Evolutionary conservation across 2,888 invertebrate species (phyloP), one percentile per base, ranked within the genome.

Genomic region (Brachypterus glaber): DNA sequence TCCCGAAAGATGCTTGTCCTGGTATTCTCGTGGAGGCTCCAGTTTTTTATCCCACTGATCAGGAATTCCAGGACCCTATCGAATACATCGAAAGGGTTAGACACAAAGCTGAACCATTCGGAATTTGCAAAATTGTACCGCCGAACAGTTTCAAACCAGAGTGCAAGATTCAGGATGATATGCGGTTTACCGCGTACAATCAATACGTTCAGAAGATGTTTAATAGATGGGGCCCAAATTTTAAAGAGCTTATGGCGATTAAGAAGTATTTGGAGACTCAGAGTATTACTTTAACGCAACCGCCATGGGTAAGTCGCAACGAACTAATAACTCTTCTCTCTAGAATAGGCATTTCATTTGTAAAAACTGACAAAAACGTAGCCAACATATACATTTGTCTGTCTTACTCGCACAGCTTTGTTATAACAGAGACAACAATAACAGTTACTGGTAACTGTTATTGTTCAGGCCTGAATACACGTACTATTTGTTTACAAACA

Each of bases 181-280:
- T 88, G 73, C 67, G 87, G 3, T 93, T 95, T 55, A 82, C 82
- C 0, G 86, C 87, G 0, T 82, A 84, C 46, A 88, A 91, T 63
- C 95, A 95, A 58, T 90, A 91, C 53, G 79, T 93, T 1, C 82
- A 90, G 52, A 84, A 88, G 46, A 79, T 93, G 76, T 72, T 82
- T 51, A 77, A 80, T 51, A 76, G 92, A 18, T 93, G 91, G 91
- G 92, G 93, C 0, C 82, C 87, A 0, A 88, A 84, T 50, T 79
- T 86, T 1, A 78, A 82, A 48, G 86, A 91, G 61, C 70, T 89
- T 58, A 80, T 83, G 60, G 86, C 88, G 4, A 91, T 95, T 33
- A 82, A 77, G 50, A 81, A 84, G 49, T 83, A 87, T 61, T 67
- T 90, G 41, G 76, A 80, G 1, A 79, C 82, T 0, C 84, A 89